Evolutionary conservation across 2,888 invertebrate species (phyloP), one percentile per base, ranked within the genome.

Genomic region (Diogma glabrata): DNA sequence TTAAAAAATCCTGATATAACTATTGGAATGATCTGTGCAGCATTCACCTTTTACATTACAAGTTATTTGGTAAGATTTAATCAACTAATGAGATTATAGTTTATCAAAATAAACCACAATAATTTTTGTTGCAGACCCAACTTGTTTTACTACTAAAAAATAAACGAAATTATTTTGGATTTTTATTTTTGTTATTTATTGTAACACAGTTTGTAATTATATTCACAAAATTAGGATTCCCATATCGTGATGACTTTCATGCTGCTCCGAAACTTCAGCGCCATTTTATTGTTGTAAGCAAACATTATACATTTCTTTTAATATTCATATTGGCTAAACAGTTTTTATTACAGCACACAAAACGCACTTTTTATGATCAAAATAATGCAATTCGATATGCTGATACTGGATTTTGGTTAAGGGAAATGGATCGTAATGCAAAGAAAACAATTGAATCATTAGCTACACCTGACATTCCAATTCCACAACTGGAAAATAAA

Each of bases 211-310:
- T 61, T 30, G 57, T 63, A 16, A 57, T 66, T 12, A 64, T 72
- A 2, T 59, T 58, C 17, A 62, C 64, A 20, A 64, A 70, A 4
- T 60, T 75, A 20, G 77, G 78, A 5, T 75, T 76, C 58, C 78
- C 79, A 1, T 79, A 75, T 60, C 67, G 67, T 50, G 72, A 67
- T 51, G 69, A 73, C 43, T 61, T 64, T 2, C 60, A 63, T 8
- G 61, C 60, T 16, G 52, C 59, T 23, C 67, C 67, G 7, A 57
- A 61, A 50, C 70, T 73, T 1, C 74, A 78, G 59, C 62, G 79
- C 23, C 68, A 74, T 54, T 66, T 72, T 53, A 65, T 75, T 16
- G 65, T 74, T 57, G 78, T 78, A 62, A 61, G 62, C n/a, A n/a
- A n/a, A n/a, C n/a, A n/a, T n/a, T n/a, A n/a, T n/a, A n/a, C n/a